Evolutionary conservation across 2,797 vertebrate species (phyloP).

Genomic region (Spheniscus humboldti): DNA sequence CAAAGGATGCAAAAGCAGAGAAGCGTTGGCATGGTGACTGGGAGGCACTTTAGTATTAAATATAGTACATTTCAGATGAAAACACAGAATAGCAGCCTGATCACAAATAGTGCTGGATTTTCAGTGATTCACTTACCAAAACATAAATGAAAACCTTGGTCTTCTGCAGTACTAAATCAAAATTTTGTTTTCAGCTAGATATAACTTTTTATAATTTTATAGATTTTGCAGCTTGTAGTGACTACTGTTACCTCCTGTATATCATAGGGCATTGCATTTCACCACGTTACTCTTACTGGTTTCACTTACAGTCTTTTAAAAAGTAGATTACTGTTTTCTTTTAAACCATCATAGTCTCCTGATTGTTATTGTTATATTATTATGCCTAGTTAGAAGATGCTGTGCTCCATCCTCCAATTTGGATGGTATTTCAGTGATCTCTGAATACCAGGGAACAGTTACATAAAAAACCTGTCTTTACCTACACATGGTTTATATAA

Average conservation of each 20-base stretch:
- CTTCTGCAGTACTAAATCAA: neutral
- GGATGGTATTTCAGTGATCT: neutral
- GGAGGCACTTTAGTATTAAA: constrained; percentile 25
- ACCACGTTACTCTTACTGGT: neutral
- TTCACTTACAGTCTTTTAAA: neutral
- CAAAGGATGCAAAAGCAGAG: constrained; percentile 38
- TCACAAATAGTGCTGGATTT: neutral
- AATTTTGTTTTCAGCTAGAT: neutral
- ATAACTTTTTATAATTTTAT: neutral
- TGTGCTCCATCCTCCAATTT: neutral
- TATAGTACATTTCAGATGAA: neutral
- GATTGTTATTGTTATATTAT: neutral
- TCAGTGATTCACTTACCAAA: neutral
- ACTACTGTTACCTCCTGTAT: neutral
- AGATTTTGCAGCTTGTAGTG: neutral
- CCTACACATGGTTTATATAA: fast-evolving
- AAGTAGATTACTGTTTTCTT: neutral
- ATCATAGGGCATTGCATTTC: neutral
- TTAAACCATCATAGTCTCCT: neutral
- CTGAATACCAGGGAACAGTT: neutral
- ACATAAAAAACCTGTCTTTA: neutral
- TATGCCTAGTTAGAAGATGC: neutral
- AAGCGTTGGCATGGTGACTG: constrained; percentile 43
- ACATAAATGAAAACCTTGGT: neutral
- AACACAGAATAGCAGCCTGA: neutral